phyloP scores from a whole-genome alignment of 2,888 invertebrate species.

The Acleris cristana region DNA sequence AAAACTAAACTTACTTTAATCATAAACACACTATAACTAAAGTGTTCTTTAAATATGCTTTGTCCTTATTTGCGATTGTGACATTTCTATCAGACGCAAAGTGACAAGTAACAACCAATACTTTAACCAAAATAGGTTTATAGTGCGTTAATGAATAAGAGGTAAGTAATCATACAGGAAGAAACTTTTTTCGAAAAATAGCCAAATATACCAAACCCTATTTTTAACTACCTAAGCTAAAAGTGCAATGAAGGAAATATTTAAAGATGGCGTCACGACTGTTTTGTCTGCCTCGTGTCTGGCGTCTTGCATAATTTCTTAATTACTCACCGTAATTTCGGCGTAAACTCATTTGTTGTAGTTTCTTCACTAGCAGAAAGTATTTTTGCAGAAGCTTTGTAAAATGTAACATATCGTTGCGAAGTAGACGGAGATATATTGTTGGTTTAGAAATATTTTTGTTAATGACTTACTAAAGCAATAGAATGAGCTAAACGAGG shows the following conservation, averaged over 20 bases:
- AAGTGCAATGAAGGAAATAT: not conserved
- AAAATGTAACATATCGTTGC: slow-evolving; percentile 4
- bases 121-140: too few species aligned
- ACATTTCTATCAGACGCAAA: too few species aligned
- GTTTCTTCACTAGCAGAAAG: not conserved
- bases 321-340: slow-evolving; percentile 29
- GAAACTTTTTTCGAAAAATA: too few species aligned
- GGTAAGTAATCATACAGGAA: too few species aligned
- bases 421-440: not conserved
- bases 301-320: slow-evolving; percentile 32
- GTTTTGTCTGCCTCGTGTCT: slow-evolving; percentile 14
- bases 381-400: slow-evolving; percentile 4
- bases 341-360: not conserved
- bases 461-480: not conserved
- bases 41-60: too few species aligned
- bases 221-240: not conserved
- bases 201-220: too few species aligned
- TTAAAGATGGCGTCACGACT: not conserved
- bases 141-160: too few species aligned
- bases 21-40: too few species aligned
- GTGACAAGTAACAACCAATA: too few species aligned
- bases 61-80: too few species aligned
- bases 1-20: too few species aligned
- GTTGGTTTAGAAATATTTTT: slow-evolving; percentile 16
- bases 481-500: too few species aligned